Conservation (phyloP, 2,113 vertebrate species). For the Oncorhynchus keta region DNA sequence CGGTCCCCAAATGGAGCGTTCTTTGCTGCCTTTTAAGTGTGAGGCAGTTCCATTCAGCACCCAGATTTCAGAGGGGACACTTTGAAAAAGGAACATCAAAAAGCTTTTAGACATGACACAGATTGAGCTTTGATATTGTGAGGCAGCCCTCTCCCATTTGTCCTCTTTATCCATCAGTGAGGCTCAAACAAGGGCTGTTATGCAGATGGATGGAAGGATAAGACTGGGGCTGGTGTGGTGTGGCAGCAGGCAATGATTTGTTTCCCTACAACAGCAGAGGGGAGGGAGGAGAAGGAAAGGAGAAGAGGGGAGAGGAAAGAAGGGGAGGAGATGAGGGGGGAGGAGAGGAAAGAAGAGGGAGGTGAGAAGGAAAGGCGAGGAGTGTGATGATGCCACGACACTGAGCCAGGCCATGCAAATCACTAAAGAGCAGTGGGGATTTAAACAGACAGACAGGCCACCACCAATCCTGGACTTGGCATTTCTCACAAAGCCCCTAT, state of each 20-base stretch:
- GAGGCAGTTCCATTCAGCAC: too few species aligned
- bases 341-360: neutral
- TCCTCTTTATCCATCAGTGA: neutral
- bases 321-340: neutral
- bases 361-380: neutral
- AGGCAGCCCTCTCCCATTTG: conserved; percentile 16
- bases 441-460: conserved; percentile 31
- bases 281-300: neutral
- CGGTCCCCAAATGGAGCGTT: too few species aligned
- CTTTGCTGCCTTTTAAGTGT: too few species aligned
- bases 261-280: neutral
- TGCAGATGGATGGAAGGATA: too few species aligned
- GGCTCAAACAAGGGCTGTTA: too few species aligned
- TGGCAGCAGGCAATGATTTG: too few species aligned
- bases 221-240: too few species aligned
- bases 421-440: conserved; percentile 30
- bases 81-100: conserved; percentile 30
- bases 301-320: too few species aligned
- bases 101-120: conserved; percentile 35
- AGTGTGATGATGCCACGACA: neutral
- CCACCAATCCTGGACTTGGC: conserved; percentile 35
- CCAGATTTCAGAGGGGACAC: neutral
- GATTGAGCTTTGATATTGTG: neutral
- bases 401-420: conserved; percentile 44
- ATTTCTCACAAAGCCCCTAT: conserved; percentile 45